These are phyloP conservation scores for Aplysia californica DNA, from an alignment of 1,140 invertebrate species.

Conservation along the genomic window DNA sequence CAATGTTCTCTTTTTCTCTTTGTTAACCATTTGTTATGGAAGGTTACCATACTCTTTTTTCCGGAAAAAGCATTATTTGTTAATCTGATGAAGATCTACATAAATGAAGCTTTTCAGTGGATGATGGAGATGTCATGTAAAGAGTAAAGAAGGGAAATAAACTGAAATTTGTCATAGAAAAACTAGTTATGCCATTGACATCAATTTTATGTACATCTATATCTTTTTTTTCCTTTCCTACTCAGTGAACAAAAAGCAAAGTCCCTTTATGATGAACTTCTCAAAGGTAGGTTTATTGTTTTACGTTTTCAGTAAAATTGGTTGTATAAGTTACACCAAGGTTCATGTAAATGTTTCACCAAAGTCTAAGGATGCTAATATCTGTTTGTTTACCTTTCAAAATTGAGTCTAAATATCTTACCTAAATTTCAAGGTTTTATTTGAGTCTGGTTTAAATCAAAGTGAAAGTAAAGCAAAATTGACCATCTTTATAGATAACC, in stretches of 20 bases:
- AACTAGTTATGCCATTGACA: neutral
- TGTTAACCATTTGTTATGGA: too few relatives aligned
- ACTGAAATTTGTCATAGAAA: neutral
- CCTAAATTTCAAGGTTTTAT: too few relatives aligned
- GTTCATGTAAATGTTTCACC: neutral
- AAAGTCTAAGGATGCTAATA: too few relatives aligned
- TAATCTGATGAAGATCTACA: neutral
- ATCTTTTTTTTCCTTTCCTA: constrained; percentile 18
- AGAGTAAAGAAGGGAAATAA: neutral
- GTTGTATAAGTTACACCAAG: neutral
- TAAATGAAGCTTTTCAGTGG: neutral
- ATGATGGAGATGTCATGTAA: neutral
- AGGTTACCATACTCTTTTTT: too few relatives aligned
- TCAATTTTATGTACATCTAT: neutral
- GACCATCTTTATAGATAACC: too few relatives aligned
- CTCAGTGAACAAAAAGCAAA: constrained; percentile 44
- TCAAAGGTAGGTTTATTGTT: constrained; percentile 30
- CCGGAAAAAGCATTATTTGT: neutral
- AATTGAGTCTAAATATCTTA: too few relatives aligned
- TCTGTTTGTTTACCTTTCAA: neutral
- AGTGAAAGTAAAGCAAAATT: too few relatives aligned
- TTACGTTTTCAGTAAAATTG: neutral
- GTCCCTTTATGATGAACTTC: constrained; percentile 42
- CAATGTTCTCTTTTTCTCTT: too few relatives aligned
- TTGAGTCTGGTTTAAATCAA: too few relatives aligned